A percentile compares a stretch with the other conserved stretches of the same genome.
Conservation (phyloP, 2,888 invertebrate genomes). For the Acholoe squamosa region DNA sequence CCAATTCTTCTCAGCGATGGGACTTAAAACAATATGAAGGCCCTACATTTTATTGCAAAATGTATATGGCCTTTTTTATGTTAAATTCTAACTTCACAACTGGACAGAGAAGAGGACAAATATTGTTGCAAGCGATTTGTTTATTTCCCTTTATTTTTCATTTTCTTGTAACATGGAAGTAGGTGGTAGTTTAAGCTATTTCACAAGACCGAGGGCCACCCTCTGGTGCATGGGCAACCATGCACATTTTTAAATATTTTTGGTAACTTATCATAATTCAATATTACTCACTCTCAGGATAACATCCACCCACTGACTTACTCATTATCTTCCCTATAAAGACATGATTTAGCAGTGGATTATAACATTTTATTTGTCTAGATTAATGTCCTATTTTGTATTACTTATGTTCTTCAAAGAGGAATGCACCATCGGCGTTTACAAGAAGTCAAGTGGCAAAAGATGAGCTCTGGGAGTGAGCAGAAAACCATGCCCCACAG, state of each 20-base stretch:
- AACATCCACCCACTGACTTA: background rate
- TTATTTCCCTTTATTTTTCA: conserved; percentile 23
- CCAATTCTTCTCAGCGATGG: no score
- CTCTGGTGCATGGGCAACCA: background rate
- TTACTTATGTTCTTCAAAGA: no score
- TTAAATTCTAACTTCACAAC: no score
- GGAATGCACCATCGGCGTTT: no score
- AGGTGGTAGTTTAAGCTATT: background rate
- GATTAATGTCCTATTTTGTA: background rate
- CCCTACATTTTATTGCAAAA: no score
- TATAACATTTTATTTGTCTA: background rate
- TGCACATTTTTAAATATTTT: background rate
- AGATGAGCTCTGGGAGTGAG: no score
- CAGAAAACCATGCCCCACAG: no score
- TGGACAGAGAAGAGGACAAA: no score
- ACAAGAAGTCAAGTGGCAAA: no score
- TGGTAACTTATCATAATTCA: background rate
- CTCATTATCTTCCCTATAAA: background rate
- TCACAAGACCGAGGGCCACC: background rate
- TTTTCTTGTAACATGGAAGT: conserved; percentile 32
- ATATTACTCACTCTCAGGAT: background rate
- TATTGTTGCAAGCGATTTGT: conserved; percentile 41
- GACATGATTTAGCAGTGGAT: background rate
- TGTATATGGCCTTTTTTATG: no score
- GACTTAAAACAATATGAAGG: no score